Evolutionary conservation across 1,140 invertebrate genomes (phyloP).

Genomic region (Cydia fagiglandana): DNA sequence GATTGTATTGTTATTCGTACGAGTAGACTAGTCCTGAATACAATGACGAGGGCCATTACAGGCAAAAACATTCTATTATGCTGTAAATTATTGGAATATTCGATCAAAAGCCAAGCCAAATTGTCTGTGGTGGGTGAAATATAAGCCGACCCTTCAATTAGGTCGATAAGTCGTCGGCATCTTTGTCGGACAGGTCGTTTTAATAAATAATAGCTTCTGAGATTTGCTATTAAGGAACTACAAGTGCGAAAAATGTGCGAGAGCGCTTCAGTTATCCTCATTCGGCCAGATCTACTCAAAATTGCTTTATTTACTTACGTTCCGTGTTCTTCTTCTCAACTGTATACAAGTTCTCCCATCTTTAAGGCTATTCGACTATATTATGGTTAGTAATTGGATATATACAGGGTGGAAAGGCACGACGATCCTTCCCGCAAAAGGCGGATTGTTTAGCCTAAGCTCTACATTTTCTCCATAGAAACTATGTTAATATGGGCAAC

Average conservation of each 20-base stretch:
- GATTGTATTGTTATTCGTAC: slow-evolving; percentile 27
- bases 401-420: no score
- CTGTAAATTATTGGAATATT: slow-evolving; percentile 22
- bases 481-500: no score
- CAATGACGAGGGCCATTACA: slow-evolving; percentile 25
- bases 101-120: slow-evolving; percentile 25
- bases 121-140: slow-evolving; percentile 23
- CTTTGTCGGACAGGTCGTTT: slow-evolving; percentile 8
- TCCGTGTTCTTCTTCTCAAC: no score
- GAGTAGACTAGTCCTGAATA: slow-evolving; percentile 13
- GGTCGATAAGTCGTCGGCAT: slow-evolving; percentile 24
- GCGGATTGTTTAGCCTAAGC: no score
- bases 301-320: no score
- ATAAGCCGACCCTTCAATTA: slow-evolving; percentile 26
- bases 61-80: slow-evolving; percentile 26
- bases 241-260: no score
- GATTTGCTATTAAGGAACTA: background rate
- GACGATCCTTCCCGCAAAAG: no score
- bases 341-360: no score
- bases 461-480: no score
- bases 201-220: slow-evolving; percentile 29
- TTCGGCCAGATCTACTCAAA: background rate
- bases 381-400: no score
- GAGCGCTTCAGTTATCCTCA: background rate
- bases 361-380: no score